These are phyloP conservation scores for Poeciliopsis occidentalis DNA, from an alignment of 2,113 vertebrate genomes.

Conservation along the genomic window DNA sequence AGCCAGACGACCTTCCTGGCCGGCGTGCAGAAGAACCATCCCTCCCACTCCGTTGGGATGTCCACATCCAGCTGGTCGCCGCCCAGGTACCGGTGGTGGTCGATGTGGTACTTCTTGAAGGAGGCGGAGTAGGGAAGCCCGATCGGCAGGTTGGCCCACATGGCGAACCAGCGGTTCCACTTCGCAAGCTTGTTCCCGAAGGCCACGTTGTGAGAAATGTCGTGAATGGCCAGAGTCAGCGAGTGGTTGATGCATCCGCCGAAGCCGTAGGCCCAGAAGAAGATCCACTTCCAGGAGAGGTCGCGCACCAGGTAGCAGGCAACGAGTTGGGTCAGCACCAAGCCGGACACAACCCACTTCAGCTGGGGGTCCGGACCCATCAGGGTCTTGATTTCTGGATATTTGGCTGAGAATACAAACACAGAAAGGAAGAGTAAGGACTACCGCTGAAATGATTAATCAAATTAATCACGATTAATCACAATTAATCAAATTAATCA, in stretches of 20 bases:
- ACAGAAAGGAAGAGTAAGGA: not conserved
- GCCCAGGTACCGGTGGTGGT: conserved; percentile 96
- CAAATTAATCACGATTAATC: too few relatives aligned
- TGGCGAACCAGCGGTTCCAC: conserved; percentile 93
- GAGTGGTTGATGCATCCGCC: conserved; percentile 97
- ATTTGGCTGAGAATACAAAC: conserved; percentile 85
- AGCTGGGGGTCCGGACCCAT: conserved; percentile 93
- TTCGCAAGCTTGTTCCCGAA: conserved; percentile 87
- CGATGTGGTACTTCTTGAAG: conserved; percentile 98
- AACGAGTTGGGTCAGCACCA: conserved; percentile 89
- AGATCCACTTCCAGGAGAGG: conserved; percentile 93
- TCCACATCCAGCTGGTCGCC: conserved; percentile 91
- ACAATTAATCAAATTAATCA: too few relatives aligned
- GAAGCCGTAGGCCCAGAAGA: conserved; percentile 94
- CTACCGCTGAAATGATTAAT: not conserved
- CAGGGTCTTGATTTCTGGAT: conserved; percentile 93
- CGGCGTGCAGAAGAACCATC: conserved; percentile 94
- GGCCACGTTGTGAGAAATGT: conserved; percentile 96
- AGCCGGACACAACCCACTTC: conserved; percentile 91
- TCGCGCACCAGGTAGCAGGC: conserved; percentile 88
- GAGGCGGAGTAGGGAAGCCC: conserved; percentile 93
- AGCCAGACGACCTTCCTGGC: conserved; percentile 92
- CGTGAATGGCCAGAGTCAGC: conserved; percentile 93
- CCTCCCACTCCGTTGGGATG: conserved; percentile 90
- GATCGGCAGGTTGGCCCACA: conserved; percentile 95